phyloP scores from a whole-genome alignment of 2,797 vertebrate species.

The Chaetodon trifasciatus region DNA sequence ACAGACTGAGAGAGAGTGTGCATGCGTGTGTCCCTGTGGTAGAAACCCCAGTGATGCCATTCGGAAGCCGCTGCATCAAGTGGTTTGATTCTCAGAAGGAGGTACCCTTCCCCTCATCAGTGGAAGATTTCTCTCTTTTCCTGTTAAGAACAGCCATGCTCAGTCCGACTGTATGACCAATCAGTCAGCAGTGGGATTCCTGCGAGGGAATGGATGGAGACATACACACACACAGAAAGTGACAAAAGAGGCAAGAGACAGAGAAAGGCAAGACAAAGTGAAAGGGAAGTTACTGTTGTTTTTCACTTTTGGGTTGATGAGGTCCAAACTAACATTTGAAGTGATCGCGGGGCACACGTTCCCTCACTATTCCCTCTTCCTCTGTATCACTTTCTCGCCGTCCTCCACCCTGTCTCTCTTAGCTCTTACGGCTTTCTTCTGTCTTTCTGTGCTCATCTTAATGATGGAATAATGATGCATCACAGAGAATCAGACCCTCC shows the following conservation, averaged over 20 bases:
- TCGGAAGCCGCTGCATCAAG: constrained; percentile 52
- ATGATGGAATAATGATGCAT: constrained; percentile 69
- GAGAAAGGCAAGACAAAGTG: constrained; percentile 16
- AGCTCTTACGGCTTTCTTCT: constrained; percentile 38
- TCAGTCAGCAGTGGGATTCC: constrained; percentile 56
- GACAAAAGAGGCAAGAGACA: constrained; percentile 8
- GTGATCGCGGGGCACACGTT: constrained; percentile 26
- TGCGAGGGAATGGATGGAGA: constrained; percentile 14
- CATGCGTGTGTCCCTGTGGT: constrained; percentile 27
- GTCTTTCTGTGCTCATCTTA: constrained; percentile 48
- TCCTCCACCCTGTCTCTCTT: constrained; percentile 24
- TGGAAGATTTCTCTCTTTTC: constrained; percentile 61
- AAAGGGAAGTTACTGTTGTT: constrained; percentile 4
- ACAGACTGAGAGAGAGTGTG: neutral
- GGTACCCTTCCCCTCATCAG: constrained; percentile 67
- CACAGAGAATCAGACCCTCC: constrained; percentile 13
- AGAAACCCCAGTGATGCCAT: constrained; percentile 41
- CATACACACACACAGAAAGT: neutral
- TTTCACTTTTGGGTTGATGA: constrained; percentile 39
- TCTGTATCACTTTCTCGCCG: constrained; percentile 15
- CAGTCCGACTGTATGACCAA: constrained; percentile 51
- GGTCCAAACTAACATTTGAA: constrained; percentile 11
- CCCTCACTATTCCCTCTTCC: constrained; percentile 8
- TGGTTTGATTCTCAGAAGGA: constrained; percentile 65
- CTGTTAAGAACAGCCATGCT: constrained; percentile 64